Base-by-base conservation (phyloP, 2,888 invertebrate genomes). In the Drosophila antonietae region DNA sequence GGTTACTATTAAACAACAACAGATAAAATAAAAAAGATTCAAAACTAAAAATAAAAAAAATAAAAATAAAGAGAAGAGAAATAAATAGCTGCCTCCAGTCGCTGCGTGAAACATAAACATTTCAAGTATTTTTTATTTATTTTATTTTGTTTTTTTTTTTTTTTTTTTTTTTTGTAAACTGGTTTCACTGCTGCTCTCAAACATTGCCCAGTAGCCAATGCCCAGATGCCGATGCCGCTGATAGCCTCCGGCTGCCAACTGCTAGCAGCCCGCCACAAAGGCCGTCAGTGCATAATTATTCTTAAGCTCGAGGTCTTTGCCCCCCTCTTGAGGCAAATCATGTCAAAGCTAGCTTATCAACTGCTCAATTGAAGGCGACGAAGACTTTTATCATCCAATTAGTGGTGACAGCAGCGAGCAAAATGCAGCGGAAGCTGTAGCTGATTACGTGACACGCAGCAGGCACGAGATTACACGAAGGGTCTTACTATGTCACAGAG, bases 1-100 rank as follows among this genome's bases (percentile, higher is more conserved):
- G 83, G 84, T 88, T 85, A 88, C 71, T 80, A 82, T 66, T 75
- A 64, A 72, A 74, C 69, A 63, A 67, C 53, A 31, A 6, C 2
- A 55, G 31, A 51, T 8, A 18, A n/a, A 9, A 2, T 52, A 37
- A 51, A 18, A 23, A 37, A n/a, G 44, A 43, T 20, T 14, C 31
- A 39, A 7, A 5, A 49, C 61, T 57, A 52, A 44, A 47, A 39
- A 44, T 14, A 18, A 3, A 55, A 51, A 28, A 28, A 4, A 28
- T 2, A 28, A 28, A 5, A 28, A 28, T 28, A 28, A 28, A 47
- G 43, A 43, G 20, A 65, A 28, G 12, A 39, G 5, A 53, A 55
- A 53, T 37, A 39, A 55, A 66, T 52, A 56, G 44, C 58, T 57
- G 46, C 46, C 62, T 62, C n/a, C 66, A 46, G 69, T 73, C 66